Conservation (phyloP, 1,140 invertebrate species). For the Brachionus rotundiformis region DNA sequence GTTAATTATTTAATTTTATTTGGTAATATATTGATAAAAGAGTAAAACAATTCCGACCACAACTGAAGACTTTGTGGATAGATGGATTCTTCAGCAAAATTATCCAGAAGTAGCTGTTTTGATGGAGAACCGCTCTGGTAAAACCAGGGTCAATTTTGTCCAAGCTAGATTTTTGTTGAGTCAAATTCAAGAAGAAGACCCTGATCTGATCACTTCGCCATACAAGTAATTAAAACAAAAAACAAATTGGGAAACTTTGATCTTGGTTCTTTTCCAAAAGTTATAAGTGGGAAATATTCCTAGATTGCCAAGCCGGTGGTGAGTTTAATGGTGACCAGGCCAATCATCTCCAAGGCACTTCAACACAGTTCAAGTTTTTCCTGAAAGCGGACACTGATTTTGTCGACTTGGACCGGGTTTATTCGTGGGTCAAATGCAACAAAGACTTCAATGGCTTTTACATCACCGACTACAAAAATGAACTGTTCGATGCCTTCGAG, state of each 20-base stretch:
- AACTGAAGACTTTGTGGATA: conserved; percentile 29
- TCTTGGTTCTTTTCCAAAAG: too few relatives aligned
- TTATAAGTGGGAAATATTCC: conserved; percentile 32
- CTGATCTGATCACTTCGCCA: neutral
- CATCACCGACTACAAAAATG: conserved; percentile 30
- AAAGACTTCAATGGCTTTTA: conserved; percentile 46
- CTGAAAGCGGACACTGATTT: neutral
- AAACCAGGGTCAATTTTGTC: conserved; percentile 18
- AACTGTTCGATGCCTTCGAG: conserved; percentile 28
- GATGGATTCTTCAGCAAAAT: conserved; percentile 22
- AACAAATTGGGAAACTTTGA: too few relatives aligned
- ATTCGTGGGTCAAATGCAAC: conserved; percentile 47
- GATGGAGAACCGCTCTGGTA: neutral
- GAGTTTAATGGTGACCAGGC: neutral
- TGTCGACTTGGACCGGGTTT: conserved; percentile 18
- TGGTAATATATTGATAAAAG: too few relatives aligned
- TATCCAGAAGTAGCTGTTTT: conserved; percentile 50
- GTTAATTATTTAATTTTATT: too few relatives aligned
- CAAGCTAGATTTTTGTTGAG: conserved; percentile 38
- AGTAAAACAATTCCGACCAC: neutral
- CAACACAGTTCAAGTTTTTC: neutral
- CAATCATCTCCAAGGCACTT: neutral
- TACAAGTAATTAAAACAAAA: neutral
- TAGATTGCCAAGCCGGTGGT: conserved; percentile 44
- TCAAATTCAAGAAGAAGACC: conserved; percentile 46